phyloP scores from a whole-genome alignment of 1,140 invertebrate species.

The Drosophila grimshawi region DNA sequence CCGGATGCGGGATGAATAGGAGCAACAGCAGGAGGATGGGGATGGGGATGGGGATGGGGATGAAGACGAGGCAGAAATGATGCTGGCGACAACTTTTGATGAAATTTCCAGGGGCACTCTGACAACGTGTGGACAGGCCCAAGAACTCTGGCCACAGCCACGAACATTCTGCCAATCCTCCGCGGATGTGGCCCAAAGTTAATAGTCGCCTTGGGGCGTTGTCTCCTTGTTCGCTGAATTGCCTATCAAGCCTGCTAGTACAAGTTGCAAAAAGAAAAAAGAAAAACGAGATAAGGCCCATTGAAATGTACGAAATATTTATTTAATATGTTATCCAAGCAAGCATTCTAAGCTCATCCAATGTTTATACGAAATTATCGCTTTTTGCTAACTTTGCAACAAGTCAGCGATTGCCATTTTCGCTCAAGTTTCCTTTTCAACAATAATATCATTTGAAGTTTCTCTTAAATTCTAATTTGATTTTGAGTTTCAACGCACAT shows the following conservation, averaged over 20 bases:
- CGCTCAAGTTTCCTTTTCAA: no score
- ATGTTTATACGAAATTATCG: no score
- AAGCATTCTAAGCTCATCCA: no score
- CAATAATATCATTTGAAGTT: no score
- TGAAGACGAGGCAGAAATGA: slow-evolving; percentile 10
- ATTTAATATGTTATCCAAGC: no score
- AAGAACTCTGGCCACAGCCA: neutral
- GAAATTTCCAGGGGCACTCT: slow-evolving; percentile 39
- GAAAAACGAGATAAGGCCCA: slow-evolving; percentile 2
- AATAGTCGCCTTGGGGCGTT: slow-evolving; percentile 41
- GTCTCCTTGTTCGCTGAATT: slow-evolving; percentile 10
- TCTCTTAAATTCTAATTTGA: no score
- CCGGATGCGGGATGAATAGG: slow-evolving; percentile 26
- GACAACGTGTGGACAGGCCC: slow-evolving; percentile 25
- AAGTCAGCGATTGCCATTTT: no score
- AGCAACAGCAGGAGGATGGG: neutral
- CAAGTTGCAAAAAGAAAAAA: slow-evolving; percentile 3
- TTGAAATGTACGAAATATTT: neutral
- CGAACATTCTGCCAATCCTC: slow-evolving; percentile 40
- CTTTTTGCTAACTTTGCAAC: no score
- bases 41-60: no score
- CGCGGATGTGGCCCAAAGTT: slow-evolving; percentile 57
- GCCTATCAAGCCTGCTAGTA: slow-evolving; percentile 9
- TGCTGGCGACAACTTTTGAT: slow-evolving; percentile 63
- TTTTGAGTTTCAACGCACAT: no score